Conservation (phyloP, 2,888 invertebrate species). For the Epirrhoe alternata region DNA sequence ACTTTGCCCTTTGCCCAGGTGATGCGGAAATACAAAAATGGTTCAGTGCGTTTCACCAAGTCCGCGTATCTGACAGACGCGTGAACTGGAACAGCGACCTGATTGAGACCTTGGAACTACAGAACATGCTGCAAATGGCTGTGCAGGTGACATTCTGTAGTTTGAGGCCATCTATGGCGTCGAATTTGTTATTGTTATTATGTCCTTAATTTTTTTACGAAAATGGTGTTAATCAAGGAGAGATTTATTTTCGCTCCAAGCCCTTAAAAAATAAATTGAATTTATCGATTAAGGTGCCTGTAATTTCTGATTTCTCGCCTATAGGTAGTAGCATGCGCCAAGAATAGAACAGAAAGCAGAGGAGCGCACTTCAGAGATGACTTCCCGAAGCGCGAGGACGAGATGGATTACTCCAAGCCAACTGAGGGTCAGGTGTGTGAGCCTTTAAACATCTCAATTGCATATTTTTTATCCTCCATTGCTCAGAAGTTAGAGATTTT, state of each 20-base stretch:
- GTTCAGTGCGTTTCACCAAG: conserved; percentile 89
- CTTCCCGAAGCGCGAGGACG: conserved; percentile 94
- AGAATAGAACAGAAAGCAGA: conserved; percentile 96
- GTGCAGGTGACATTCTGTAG: conserved; percentile 79
- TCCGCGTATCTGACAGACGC: conserved; percentile 89
- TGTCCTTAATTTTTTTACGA: too few species aligned
- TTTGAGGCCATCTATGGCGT: too few species aligned
- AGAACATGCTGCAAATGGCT: conserved; percentile 97
- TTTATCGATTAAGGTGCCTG: neutral
- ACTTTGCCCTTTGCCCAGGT: conserved; percentile 48
- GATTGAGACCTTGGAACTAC: conserved; percentile 95
- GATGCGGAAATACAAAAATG: conserved; percentile 87
- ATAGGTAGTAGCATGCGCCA: conserved; percentile 90
- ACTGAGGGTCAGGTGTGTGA: conserved; percentile 91
- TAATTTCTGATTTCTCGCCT: neutral
- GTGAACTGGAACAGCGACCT: conserved; percentile 98
- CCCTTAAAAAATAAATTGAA: too few species aligned
- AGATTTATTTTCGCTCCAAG: too few species aligned
- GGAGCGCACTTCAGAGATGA: conserved; percentile 99
- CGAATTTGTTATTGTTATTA: too few species aligned
- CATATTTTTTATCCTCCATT: too few species aligned
- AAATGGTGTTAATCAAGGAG: too few species aligned
- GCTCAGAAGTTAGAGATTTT: too few species aligned
- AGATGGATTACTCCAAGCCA: conserved; percentile 96
- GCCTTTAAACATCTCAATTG: neutral